Base-by-base conservation (phyloP, 2,888 invertebrate genomes). In the Epinotia demarniana region DNA sequence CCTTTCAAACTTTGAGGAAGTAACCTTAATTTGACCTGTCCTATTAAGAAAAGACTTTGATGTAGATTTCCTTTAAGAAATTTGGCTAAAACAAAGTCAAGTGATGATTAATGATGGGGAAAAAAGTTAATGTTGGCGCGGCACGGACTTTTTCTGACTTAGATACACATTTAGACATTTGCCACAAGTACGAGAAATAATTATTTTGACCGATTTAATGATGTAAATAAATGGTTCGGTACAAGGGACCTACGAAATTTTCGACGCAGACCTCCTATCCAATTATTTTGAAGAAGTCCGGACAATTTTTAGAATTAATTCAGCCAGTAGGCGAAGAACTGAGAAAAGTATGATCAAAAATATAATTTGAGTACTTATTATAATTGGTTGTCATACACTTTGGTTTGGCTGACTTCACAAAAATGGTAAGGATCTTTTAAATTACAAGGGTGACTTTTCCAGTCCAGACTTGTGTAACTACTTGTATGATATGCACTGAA, bases 261-360 rank as follows among this genome's bases (percentile, higher is more conserved):
- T 18, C n/a, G 27, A 19, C 82, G 80, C 80, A 85, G 82, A 81
- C 84, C 81, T 81, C 80, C 85, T 84, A 88, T 89, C 86, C 88
- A 91, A 91, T 91, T 90, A 89, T 88, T 86, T 85, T 87, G 78
- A 84, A 87, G 86, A 86, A 81, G 80, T 78, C 80, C 80, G 80
- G 80, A 80, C 82, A 83, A 79, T 80, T 84, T 86, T 82, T 78
- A 78, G 76, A 83, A 81, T 78, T 81, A 83, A 79, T 84, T 84
- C 81, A 82, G 84, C 83, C 81, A 82, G 79, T 79, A 80, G 23
- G 58, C 58, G 58, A 60, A 60, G 43, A 60, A 58, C 58, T 60
- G 69, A 46, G 46, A 46, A 55, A 60, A 46, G 46, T 60, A 69
- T 69, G 43, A 66, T 58, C 27, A 69, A 58, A 46, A 69, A 69